These are phyloP conservation scores for Keiferia lycopersicella DNA, from an alignment of 2,888 invertebrate genomes.

Conservation along the genomic window DNA sequence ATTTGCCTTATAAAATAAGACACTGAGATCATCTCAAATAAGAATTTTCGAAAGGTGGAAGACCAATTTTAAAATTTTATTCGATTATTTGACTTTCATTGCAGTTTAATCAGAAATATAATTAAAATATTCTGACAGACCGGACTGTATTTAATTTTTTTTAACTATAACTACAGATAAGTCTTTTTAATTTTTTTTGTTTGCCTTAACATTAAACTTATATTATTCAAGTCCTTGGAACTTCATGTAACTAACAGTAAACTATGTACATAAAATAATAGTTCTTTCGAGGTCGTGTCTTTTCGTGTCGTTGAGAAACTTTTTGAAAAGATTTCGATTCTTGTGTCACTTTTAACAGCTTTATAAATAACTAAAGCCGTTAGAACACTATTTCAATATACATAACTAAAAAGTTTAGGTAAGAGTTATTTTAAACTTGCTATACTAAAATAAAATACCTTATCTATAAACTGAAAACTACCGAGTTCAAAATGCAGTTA, in stretches of 20 bases:
- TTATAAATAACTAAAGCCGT: not conserved
- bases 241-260: conserved; percentile 37
- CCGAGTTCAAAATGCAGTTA: not conserved
- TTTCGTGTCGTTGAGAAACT: conserved; percentile 8
- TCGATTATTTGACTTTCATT: too few species aligned
- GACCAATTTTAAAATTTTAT: too few species aligned
- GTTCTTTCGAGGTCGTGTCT: conserved; percentile 1
- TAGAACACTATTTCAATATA: conserved; percentile 7
- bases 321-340: conserved; percentile 6
- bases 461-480: not conserved
- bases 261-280: not conserved
- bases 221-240: conserved; percentile 65
- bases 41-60: too few species aligned
- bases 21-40: too few species aligned
- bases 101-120: too few species aligned
- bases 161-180: conserved; percentile 56
- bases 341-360: not conserved
- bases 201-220: conserved; percentile 54
- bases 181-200: conserved; percentile 67
- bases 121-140: too few species aligned
- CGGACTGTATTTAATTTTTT: conserved; percentile 20
- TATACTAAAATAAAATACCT: not conserved
- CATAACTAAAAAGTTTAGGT: not conserved
- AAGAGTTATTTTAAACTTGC: not conserved
- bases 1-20: too few species aligned